Conservation (phyloP, 2,888 invertebrate species). For the Agriopis marginaria region DNA sequence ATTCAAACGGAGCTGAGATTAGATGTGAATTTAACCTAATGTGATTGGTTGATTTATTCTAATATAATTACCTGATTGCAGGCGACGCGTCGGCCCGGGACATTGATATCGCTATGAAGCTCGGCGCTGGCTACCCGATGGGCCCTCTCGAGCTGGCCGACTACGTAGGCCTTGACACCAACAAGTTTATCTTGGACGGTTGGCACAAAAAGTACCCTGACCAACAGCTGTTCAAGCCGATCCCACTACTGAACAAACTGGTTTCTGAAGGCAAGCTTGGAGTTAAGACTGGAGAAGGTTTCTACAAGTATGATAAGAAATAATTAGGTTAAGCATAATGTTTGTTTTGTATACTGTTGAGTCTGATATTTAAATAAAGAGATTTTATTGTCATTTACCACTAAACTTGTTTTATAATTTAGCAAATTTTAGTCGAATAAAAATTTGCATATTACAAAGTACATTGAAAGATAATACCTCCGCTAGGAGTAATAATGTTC, state of each 20-base stretch:
- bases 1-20: too few species aligned
- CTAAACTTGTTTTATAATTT: not conserved
- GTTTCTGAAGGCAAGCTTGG: constrained; percentile 93
- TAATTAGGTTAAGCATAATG: constrained; percentile 46
- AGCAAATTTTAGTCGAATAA: not conserved
- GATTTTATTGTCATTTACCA: constrained; percentile 19
- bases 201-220: constrained; percentile 88
- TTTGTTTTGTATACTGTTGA: constrained; percentile 18
- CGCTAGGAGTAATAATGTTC: too few species aligned
- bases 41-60: too few species aligned
- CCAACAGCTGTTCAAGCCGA: constrained; percentile 58
- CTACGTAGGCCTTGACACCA: constrained; percentile 94
- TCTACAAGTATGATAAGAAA: constrained; percentile 89
- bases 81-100: constrained; percentile 90
- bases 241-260: constrained; percentile 85
- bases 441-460: too few species aligned
- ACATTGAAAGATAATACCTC: too few species aligned
- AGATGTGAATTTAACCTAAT: too few species aligned
- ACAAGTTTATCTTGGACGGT: constrained; percentile 91
- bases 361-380: constrained; percentile 28
- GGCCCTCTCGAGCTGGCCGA: constrained; percentile 95
- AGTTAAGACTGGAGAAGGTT: constrained; percentile 93
- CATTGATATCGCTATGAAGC: constrained; percentile 95
- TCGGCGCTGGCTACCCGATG: constrained; percentile 95
- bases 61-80: constrained; percentile 50